Conservation (phyloP, 2,797 vertebrate species). For the Acrocephalus scirpaceus region DNA sequence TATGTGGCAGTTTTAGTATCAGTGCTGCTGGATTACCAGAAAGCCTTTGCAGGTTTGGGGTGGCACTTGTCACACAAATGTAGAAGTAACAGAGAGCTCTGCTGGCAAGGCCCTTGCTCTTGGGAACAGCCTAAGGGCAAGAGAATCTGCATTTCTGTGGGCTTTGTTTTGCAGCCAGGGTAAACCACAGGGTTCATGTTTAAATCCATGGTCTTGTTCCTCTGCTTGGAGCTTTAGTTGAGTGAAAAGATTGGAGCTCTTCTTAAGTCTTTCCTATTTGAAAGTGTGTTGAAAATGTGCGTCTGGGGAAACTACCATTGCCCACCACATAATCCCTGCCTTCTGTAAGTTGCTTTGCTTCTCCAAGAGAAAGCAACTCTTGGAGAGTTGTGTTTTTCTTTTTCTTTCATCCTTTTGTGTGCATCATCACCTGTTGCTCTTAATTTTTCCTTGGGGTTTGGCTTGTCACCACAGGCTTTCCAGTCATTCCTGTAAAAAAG, state of each 20-base stretch:
- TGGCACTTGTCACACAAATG: fast-evolving
- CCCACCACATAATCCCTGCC: fast-evolving
- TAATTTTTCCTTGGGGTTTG: neutral
- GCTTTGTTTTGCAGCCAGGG: neutral
- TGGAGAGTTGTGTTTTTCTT: neutral
- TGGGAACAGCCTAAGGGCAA: neutral
- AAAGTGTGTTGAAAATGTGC: neutral
- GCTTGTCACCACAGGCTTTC: neutral
- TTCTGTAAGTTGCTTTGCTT: neutral
- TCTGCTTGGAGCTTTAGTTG: neutral
- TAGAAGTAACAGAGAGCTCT: neutral
- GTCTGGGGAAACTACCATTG: neutral
- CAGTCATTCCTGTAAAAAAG: neutral
- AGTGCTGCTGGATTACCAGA: neutral
- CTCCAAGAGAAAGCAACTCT: neutral
- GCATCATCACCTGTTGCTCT: neutral
- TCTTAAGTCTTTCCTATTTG: neutral
- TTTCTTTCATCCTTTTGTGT: neutral
- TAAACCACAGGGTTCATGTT: neutral
- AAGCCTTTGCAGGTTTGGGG: neutral
- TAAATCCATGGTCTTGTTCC: neutral
- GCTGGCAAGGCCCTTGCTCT: neutral
- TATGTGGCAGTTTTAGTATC: neutral
- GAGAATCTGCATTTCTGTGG: fast-evolving
- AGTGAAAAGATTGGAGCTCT: neutral